Percentiles rank a stretch among this genome's conserved stretches.
Evolutionary conservation across 2,888 invertebrate genomes (phyloP).

Genomic region (Bimastos eiseni): DNA sequence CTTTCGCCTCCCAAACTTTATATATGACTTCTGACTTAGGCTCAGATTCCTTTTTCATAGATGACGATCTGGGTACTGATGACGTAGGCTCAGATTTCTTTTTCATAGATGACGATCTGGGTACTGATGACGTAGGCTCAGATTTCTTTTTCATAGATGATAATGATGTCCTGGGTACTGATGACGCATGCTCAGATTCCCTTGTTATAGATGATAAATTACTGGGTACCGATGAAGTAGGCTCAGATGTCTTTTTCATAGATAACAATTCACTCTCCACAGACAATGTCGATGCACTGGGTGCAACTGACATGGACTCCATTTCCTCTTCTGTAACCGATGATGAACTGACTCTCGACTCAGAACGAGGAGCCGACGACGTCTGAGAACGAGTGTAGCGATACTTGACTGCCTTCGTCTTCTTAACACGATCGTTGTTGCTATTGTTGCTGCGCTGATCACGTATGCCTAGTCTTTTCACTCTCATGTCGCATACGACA

Average conservation of each 20-base stretch:
- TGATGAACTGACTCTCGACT: no score
- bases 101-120: not conserved
- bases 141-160: not conserved
- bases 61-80: not conserved
- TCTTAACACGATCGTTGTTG: not conserved
- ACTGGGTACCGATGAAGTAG: not conserved
- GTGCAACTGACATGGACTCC: not conserved
- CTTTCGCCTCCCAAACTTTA: not conserved
- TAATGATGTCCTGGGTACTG: no score
- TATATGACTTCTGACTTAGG: not conserved
- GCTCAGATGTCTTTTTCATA: not conserved
- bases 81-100: not conserved
- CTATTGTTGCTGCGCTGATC: not conserved
- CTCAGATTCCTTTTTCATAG: not conserved
- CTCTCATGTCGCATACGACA: not conserved
- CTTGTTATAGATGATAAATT: not conserved
- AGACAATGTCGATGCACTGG: no score
- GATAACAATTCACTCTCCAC: no score
- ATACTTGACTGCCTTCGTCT: not conserved
- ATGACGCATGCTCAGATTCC: not conserved
- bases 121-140: not conserved
- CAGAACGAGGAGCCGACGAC: no score
- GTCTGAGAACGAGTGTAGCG: not conserved
- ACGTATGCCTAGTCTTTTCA: not conserved
- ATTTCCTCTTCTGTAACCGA: not conserved